phyloP scores from a whole-genome alignment of 1,140 invertebrate species.

The Lasaia peninsularis region DNA sequence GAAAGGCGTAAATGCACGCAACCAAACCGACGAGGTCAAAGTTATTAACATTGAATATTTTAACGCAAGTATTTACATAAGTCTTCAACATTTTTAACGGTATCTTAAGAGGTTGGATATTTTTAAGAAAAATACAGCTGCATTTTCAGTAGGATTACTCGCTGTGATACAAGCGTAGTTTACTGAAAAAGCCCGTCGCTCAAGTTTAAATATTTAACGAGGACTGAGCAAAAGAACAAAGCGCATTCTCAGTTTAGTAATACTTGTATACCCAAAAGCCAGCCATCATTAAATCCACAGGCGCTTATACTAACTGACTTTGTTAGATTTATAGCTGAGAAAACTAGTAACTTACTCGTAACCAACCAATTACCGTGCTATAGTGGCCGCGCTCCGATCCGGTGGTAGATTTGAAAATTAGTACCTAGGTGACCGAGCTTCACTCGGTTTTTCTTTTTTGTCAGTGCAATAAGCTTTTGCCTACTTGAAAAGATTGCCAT shows the following conservation, averaged over 20 bases:
- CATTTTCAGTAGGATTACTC: constrained; percentile 15
- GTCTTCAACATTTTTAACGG: background rate
- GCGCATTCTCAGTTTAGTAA: constrained; percentile 43
- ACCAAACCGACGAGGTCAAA: background rate
- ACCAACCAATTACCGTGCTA: too few species aligned
- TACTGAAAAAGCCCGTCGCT: constrained; percentile 34
- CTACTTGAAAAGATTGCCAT: too few species aligned
- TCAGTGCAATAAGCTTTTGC: too few species aligned
- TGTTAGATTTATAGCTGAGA: constrained; percentile 14
- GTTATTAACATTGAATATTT: background rate
- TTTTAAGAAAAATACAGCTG: constrained; percentile 17
- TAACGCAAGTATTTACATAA: background rate
- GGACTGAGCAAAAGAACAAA: constrained; percentile 53
- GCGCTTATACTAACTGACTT: constrained; percentile 25
- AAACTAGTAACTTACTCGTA: constrained; percentile 14
- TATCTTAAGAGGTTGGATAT: background rate
- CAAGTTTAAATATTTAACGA: constrained; percentile 61
- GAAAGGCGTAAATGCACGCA: too few species aligned
- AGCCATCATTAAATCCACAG: constrained; percentile 24
- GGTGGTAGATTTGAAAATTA: too few species aligned
- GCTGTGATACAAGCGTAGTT: constrained; percentile 27
- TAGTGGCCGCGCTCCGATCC: too few species aligned
- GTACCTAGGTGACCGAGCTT: too few species aligned
- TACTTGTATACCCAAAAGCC: constrained; percentile 38
- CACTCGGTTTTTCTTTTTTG: too few species aligned